These are phyloP conservation scores for Plutella xylostella DNA, from an alignment of 2,888 invertebrate species.

Conservation along the genomic window DNA sequence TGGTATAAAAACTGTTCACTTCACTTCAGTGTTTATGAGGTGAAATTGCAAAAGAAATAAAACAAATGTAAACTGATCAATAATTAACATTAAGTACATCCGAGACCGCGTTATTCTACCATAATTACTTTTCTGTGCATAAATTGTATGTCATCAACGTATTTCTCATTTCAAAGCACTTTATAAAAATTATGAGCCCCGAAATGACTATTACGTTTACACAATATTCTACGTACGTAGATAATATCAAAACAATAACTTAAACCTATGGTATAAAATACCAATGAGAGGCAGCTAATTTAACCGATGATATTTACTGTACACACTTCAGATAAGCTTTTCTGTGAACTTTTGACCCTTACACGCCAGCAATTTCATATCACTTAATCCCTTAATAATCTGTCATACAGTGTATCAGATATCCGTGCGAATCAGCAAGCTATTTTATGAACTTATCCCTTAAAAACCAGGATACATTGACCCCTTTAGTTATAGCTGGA, in stretches of 20 bases:
- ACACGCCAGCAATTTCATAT: slow-evolving; percentile 30
- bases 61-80: not conserved
- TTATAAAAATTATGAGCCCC: too few relatives aligned
- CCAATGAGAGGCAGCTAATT: too few relatives aligned
- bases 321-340: too few relatives aligned
- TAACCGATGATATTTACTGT: too few relatives aligned
- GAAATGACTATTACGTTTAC: too few relatives aligned
- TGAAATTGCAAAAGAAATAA: not conserved
- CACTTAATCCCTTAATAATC: slow-evolving; percentile 26
- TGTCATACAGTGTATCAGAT: slow-evolving; percentile 30
- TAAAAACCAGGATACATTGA: not conserved
- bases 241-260: too few relatives aligned
- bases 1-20: not conserved
- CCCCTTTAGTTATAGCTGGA: not conserved
- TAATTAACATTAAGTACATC: not conserved
- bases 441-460: too few relatives aligned
- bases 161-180: too few relatives aligned
- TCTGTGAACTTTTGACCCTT: slow-evolving; percentile 26
- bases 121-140: too few relatives aligned
- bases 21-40: not conserved
- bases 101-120: not conserved
- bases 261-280: too few relatives aligned
- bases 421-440: slow-evolving; percentile 42
- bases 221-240: too few relatives aligned
- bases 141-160: too few relatives aligned